A percentile compares a stretch with the other conserved stretches of the same genome.
Evolutionary conservation across 2,797 vertebrate species (phyloP).

Genomic region (Simalia tracyae): DNA sequence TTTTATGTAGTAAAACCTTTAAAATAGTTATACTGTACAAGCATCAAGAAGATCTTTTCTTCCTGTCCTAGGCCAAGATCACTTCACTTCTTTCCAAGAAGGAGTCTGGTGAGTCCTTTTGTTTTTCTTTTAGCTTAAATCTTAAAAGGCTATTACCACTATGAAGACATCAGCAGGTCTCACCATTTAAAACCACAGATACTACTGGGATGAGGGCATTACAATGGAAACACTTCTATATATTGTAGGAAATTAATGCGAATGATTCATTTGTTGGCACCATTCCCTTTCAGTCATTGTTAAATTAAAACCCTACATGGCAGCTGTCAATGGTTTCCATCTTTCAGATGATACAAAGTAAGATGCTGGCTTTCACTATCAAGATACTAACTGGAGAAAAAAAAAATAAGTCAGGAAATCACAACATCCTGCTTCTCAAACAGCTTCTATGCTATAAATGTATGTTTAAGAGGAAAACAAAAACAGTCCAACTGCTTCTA

Average conservation of each 20-base stretch:
- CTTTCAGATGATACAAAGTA: background rate
- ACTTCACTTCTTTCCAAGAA: background rate
- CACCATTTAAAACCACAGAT: background rate
- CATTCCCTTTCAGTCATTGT: slow-evolving; percentile 8
- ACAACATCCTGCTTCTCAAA: background rate
- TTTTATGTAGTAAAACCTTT: background rate
- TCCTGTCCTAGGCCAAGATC: background rate
- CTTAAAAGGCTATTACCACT: background rate
- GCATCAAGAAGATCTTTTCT: background rate
- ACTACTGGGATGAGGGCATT: background rate
- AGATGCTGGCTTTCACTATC: background rate
- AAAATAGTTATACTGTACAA: background rate
- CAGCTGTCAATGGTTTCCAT: background rate
- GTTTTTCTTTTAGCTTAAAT: background rate
- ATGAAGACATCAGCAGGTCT: background rate
- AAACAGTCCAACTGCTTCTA: background rate
- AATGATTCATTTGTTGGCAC: background rate
- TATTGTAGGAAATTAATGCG: background rate
- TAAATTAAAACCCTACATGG: background rate
- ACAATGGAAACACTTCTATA: background rate
- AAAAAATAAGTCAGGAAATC: background rate
- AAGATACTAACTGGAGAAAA: background rate
- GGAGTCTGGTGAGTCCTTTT: background rate
- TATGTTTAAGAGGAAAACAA: background rate
- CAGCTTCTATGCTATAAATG: background rate